Conservation (phyloP, 2,797 vertebrate genomes). For the Anniella stebbinsi region DNA sequence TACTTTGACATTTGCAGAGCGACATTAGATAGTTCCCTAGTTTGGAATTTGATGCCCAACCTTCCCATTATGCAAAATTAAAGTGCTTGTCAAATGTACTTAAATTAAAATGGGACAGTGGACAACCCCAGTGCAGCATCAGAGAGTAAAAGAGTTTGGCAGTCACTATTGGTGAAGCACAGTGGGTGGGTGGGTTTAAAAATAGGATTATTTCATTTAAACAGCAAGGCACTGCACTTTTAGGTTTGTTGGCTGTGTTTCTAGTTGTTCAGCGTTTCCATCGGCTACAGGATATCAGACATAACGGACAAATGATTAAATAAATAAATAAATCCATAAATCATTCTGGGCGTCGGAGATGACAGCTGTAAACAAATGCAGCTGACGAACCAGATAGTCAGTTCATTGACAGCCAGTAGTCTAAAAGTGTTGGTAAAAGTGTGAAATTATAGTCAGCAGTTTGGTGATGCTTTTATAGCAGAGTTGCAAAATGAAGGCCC, state of each 20-base stretch:
- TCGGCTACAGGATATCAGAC: slow-evolving; percentile 52
- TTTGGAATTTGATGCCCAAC: slow-evolving; percentile 79
- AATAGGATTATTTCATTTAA: neutral
- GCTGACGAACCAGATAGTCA: slow-evolving; percentile 71
- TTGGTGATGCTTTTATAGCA: slow-evolving; percentile 55
- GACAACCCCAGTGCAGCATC: slow-evolving; percentile 29
- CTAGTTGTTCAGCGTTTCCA: slow-evolving; percentile 46
- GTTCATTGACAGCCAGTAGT: slow-evolving; percentile 57
- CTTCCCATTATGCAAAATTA: slow-evolving; percentile 74
- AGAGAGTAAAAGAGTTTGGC: slow-evolving; percentile 31
- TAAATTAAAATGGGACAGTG: slow-evolving; percentile 51
- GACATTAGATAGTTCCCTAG: slow-evolving; percentile 74
- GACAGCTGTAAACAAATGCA: slow-evolving; percentile 72
- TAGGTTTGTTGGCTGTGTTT: slow-evolving; percentile 39
- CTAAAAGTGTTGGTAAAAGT: slow-evolving; percentile 67
- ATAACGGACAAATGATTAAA: slow-evolving; percentile 59
- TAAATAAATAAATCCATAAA: slow-evolving; percentile 38
- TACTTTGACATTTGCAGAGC: slow-evolving; percentile 72
- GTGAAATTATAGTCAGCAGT: slow-evolving; percentile 56
- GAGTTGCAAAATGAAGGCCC: neutral
- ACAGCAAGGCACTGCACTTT: neutral
- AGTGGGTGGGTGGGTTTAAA: neutral
- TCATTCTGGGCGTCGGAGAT: slow-evolving; percentile 60
- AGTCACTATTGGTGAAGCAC: neutral
- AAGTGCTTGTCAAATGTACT: slow-evolving; percentile 55